phyloP scores from a whole-genome alignment of 1,140 invertebrate species.

The Apis laboriosa region DNA sequence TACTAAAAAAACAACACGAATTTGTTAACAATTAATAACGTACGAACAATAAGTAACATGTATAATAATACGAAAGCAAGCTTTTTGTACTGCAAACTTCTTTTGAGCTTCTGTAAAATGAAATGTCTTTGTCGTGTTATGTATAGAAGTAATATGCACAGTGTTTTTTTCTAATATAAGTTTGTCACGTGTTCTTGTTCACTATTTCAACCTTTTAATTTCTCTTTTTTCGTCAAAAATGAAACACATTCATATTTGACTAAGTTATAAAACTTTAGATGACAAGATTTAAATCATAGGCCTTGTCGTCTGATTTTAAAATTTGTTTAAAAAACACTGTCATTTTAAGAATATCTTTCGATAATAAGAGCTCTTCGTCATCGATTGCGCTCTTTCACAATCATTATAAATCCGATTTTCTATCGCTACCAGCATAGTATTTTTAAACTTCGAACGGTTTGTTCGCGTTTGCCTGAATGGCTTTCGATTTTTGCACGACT shows the following conservation, averaged over 20 bases:
- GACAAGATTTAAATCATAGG: neutral
- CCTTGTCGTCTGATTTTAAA: neutral
- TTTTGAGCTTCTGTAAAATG: conserved; percentile 38
- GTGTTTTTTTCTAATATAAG: conserved; percentile 37
- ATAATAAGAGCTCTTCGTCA: neutral
- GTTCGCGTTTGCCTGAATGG: conserved; percentile 33
- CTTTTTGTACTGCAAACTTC: conserved; percentile 43
- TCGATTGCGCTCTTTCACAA: neutral
- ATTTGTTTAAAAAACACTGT: conserved; percentile 41
- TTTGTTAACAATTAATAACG: conserved; percentile 4
- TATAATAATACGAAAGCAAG: conserved; percentile 40
- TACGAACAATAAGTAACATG: conserved; percentile 23
- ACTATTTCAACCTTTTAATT: neutral
- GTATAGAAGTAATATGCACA: conserved; percentile 10
- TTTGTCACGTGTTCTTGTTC: neutral
- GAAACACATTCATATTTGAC: neutral
- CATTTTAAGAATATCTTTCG: neutral
- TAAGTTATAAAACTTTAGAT: neutral
- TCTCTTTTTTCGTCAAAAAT: neutral
- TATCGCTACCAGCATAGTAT: conserved; percentile 23
- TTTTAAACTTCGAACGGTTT: conserved; percentile 59
- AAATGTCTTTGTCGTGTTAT: conserved; percentile 20
- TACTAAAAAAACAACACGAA: conserved; percentile 23
- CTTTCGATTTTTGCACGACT: conserved; percentile 41
- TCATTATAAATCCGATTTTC: conserved; percentile 24